Percentiles rank a stretch among this genome's conserved stretches.
Evolutionary conservation across 2,113 vertebrate genomes (phyloP).

Genomic region (Sciurus niger): DNA sequence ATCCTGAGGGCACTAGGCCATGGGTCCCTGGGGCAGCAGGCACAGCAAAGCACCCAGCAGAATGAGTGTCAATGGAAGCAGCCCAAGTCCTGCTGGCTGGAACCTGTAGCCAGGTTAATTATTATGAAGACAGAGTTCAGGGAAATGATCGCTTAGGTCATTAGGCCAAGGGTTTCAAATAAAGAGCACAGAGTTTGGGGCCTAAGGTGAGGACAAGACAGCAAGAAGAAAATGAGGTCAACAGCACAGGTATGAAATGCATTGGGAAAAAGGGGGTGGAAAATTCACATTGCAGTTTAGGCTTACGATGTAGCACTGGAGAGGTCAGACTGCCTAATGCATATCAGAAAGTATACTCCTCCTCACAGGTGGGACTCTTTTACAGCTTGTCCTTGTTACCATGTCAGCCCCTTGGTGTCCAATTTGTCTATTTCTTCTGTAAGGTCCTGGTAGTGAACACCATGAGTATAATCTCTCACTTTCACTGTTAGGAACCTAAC

Average conservation of each 20-base stretch:
- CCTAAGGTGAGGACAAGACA: slow-evolving; percentile 44
- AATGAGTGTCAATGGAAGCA: slow-evolving; percentile 36
- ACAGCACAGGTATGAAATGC: slow-evolving; percentile 52
- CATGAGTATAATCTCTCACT: background rate
- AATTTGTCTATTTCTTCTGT: background rate
- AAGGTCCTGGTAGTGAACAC: background rate
- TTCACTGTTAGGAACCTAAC: background rate
- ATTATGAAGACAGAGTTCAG: slow-evolving; percentile 61
- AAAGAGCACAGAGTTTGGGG: slow-evolving; percentile 70
- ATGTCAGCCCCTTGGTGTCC: background rate
- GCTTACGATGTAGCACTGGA: background rate
- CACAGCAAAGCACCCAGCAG: slow-evolving; percentile 12
- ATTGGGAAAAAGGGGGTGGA: background rate
- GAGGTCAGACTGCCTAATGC: background rate
- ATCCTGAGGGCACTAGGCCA: slow-evolving; percentile 56
- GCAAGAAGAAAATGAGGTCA: slow-evolving; percentile 68
- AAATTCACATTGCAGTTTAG: background rate
- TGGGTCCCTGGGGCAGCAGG: slow-evolving; percentile 60
- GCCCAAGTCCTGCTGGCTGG: background rate
- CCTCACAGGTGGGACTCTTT: background rate
- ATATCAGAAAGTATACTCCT: background rate
- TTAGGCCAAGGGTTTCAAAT: slow-evolving; percentile 64
- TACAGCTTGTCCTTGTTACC: background rate
- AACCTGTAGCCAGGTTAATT: slow-evolving; percentile 62
- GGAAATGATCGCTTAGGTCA: slow-evolving; percentile 59